Evolutionary conservation across 2,113 vertebrate species (phyloP).

Genomic region (Calonectris borealis): DNA sequence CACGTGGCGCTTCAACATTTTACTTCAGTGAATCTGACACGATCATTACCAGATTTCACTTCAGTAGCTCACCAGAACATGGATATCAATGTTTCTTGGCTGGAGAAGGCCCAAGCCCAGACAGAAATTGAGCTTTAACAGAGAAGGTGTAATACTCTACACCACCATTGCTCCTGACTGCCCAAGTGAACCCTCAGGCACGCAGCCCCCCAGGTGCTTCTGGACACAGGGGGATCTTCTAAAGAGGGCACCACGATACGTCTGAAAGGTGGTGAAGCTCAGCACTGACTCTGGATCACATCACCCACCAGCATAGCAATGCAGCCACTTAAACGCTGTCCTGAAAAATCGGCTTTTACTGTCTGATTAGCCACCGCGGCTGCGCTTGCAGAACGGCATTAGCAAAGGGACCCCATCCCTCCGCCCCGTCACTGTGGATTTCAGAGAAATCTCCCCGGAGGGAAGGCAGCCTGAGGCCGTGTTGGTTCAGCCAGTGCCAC

Average conservation of each 20-base stretch:
- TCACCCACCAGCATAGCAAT: neutral
- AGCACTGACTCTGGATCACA: neutral
- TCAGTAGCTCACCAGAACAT: neutral
- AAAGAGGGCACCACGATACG: neutral
- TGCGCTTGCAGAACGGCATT: neutral
- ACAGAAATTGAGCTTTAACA: neutral
- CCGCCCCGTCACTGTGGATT: neutral
- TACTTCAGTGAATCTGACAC: neutral
- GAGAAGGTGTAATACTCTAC: neutral
- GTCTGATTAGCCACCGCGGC: neutral
- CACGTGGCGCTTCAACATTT: neutral
- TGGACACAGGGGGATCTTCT: neutral
- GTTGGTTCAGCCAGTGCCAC: neutral
- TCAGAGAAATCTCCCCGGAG: neutral
- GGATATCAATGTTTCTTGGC: neutral
- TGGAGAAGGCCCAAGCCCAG: neutral
- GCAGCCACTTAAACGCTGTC: neutral
- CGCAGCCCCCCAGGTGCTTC: neutral
- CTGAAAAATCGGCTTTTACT: neutral
- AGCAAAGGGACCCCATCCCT: neutral
- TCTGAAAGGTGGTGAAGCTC: neutral
- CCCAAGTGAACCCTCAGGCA: rapidly evolving
- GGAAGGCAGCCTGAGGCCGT: neutral
- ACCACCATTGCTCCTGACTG: neutral
- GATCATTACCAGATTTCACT: neutral